Percentiles rank a stretch among this genome's conserved stretches.
Conservation (phyloP, 2,888 invertebrate genomes). For the Scrobipalpa costella region DNA sequence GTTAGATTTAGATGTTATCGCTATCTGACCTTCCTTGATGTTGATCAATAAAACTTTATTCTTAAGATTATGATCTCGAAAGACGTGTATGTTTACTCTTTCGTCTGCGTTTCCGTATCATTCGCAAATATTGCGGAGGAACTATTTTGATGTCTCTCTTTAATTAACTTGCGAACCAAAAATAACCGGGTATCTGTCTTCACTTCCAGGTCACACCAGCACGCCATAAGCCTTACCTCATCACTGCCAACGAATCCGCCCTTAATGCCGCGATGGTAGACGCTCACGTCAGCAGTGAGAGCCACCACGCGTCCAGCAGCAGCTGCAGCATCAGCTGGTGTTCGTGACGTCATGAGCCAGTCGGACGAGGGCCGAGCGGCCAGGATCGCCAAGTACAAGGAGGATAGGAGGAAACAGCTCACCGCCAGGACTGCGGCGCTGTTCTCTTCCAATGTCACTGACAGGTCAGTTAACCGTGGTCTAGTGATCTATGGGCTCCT, state of each 20-base stretch:
- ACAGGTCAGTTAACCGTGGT: constrained; percentile 53
- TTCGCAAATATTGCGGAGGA: too few relatives aligned
- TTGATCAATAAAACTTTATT: too few relatives aligned
- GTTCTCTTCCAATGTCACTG: constrained; percentile 84
- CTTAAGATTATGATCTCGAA: too few relatives aligned
- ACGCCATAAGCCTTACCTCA: constrained; percentile 60
- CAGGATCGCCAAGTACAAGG: constrained; percentile 87
- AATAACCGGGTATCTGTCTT: constrained; percentile 32
- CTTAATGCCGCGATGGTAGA: constrained; percentile 76
- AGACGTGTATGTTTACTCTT: too few relatives aligned
- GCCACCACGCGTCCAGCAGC: background rate
- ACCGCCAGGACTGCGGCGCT: constrained; percentile 82
- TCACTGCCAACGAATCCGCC: constrained; percentile 78
- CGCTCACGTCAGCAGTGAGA: constrained; percentile 56
- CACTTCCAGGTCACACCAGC: constrained; percentile 61
- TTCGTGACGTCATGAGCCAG: constrained; percentile 70
- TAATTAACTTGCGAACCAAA: background rate
- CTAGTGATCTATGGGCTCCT: background rate
- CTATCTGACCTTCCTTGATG: too few relatives aligned
- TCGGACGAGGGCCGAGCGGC: constrained; percentile 80
- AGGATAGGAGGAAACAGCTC: constrained; percentile 85
- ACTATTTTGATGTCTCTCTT: too few relatives aligned
- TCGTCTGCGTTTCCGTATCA: too few relatives aligned
- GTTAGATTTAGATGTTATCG: too few relatives aligned
- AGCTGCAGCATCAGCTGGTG: constrained; percentile 49